Evolutionary conservation across 23 tunicate species (phyloP).

Genomic region (Halocynthia aurantium): DNA sequence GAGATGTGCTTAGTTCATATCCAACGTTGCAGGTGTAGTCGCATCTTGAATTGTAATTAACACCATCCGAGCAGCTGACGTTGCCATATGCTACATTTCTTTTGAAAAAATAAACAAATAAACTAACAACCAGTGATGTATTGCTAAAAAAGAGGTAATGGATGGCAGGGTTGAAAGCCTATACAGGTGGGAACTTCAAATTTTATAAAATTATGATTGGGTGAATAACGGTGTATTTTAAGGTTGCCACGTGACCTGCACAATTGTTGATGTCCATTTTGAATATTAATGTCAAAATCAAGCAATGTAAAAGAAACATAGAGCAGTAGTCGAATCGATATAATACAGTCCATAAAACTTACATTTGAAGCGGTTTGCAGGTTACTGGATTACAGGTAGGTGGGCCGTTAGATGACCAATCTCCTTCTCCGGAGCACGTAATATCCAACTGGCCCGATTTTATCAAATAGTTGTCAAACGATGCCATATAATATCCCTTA

Average conservation of each 20-base stretch:
- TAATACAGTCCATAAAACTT: not conserved
- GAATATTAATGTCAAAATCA: too few species aligned
- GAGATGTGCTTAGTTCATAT: not conserved
- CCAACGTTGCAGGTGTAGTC: not conserved
- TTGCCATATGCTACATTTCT: not conserved
- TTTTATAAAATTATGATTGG: too few species aligned
- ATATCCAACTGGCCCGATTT: not conserved
- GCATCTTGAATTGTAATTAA: slow-evolving; percentile 4
- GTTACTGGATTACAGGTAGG: not conserved
- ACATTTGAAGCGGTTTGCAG: not conserved
- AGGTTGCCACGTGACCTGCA: too few species aligned
- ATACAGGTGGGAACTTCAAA: too few species aligned
- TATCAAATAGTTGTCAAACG: slow-evolving; percentile 2
- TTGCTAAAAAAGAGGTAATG: too few species aligned
- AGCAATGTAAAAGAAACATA: not conserved
- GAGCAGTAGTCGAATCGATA: not conserved
- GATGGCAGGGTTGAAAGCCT: too few species aligned
- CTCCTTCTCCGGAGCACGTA: slow-evolving; percentile 1
- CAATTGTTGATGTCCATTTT: too few species aligned
- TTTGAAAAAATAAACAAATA: too few species aligned
- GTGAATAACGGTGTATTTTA: too few species aligned
- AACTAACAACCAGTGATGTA: too few species aligned
- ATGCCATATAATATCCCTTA: not conserved
- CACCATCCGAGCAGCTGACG: not conserved
- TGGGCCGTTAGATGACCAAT: slow-evolving; percentile 1